These are phyloP conservation scores for Tromatobia lineatoria DNA, from an alignment of 2,888 invertebrate species.

Conservation along the genomic window DNA sequence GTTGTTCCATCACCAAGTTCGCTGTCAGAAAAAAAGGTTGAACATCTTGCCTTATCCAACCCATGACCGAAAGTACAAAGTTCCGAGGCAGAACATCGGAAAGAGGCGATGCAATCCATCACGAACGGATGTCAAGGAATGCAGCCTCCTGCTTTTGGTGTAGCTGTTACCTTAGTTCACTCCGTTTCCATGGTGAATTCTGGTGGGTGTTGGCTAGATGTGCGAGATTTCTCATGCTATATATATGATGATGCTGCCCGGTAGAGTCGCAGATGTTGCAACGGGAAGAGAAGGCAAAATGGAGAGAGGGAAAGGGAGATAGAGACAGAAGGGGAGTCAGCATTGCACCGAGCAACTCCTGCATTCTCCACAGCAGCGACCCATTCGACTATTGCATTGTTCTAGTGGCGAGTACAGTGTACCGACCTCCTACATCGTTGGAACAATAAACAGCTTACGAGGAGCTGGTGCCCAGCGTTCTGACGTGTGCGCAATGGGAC, in stretches of 20 bases:
- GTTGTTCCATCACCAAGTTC: not conserved
- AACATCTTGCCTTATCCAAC: not conserved
- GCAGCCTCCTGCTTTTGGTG: constrained; percentile 21
- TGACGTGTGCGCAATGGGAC: constrained; percentile 30
- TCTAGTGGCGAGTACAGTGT: not conserved
- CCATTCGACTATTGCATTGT: constrained; percentile 34
- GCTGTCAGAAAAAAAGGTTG: not conserved
- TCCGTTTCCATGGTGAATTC: constrained; percentile 20
- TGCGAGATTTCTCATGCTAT: constrained; percentile 19
- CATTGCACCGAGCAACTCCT: not conserved
- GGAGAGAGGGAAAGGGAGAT: not conserved
- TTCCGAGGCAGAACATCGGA: constrained; percentile 20
- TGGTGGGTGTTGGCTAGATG: not conserved
- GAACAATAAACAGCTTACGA: constrained; percentile 45
- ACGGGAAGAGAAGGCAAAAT: not conserved
- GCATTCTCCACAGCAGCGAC: constrained; percentile 19
- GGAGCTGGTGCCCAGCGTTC: not conserved
- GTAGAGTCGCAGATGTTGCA: constrained; percentile 34
- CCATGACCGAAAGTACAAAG: not conserved
- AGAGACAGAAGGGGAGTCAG: not conserved
- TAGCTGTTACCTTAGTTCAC: constrained; percentile 12
- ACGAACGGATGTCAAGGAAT: constrained; percentile 48
- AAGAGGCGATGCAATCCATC: constrained; percentile 52
- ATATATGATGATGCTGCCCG: constrained; percentile 25
- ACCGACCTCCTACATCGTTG: constrained; percentile 10